Percentiles rank a stretch among this genome's conserved stretches.
Evolutionary conservation across 2,888 invertebrate genomes (phyloP).

Genomic region (Polyommatus icarus): DNA sequence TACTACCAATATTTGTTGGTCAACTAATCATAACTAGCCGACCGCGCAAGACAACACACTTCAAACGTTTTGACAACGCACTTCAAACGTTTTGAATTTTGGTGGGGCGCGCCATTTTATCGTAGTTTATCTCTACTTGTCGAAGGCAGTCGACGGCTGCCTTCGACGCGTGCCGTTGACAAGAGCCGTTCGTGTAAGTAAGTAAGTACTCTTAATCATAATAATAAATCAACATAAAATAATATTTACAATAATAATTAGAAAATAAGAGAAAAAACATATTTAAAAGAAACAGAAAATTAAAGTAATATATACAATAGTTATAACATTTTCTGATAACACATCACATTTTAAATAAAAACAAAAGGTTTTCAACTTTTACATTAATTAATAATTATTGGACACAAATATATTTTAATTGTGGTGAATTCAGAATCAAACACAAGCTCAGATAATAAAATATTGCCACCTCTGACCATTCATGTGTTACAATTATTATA

Average conservation of each 20-base stretch:
- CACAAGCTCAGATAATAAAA: slow-evolving; percentile 24
- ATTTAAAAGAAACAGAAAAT: not conserved
- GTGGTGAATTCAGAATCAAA: slow-evolving; percentile 13
- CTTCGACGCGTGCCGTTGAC: too few species aligned
- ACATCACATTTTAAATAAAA: not conserved
- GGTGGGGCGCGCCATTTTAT: too few species aligned
- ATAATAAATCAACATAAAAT: not conserved
- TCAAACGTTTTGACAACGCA: too few species aligned
- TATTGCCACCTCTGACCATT: slow-evolving; percentile 18
- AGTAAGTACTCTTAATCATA: not conserved
- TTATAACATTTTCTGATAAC: not conserved
- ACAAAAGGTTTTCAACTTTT: not conserved
- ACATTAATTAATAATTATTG: not conserved
- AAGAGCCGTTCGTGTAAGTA: too few species aligned
- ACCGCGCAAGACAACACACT: too few species aligned
- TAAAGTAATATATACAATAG: too few species aligned
- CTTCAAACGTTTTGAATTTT: too few species aligned
- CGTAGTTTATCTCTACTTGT: too few species aligned
- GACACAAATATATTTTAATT: not conserved
- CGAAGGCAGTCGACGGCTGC: too few species aligned
- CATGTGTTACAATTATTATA: not conserved
- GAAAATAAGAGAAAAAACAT: not conserved
- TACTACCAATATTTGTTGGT: too few species aligned
- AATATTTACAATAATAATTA: not conserved
- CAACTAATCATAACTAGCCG: too few species aligned